phyloP scores from a whole-genome alignment of 2,113 vertebrate species.

The Rhea pennata region DNA sequence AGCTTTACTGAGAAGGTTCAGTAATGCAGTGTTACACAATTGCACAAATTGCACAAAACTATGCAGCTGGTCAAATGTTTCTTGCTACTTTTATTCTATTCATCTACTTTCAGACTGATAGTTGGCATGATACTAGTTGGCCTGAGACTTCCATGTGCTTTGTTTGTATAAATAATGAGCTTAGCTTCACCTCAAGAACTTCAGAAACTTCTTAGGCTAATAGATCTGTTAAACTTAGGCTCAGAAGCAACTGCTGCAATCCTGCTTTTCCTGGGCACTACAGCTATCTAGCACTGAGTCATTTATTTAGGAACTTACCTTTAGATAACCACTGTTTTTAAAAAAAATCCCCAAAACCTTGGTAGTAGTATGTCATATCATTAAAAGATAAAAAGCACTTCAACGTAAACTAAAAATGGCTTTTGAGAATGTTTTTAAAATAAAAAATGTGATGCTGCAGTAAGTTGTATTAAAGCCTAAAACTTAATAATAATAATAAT shows the following conservation, averaged over 20 bases:
- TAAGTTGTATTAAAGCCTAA: background rate
- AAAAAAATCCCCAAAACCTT: background rate
- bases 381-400: background rate
- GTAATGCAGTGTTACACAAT: background rate
- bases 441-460: background rate
- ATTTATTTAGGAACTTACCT: background rate
- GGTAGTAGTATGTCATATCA: background rate
- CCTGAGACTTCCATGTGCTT: rapidly evolving
- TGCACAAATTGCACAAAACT: background rate
- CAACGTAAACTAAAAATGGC: background rate
- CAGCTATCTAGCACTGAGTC: background rate
- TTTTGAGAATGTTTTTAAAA: background rate
- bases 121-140: background rate
- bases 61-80: background rate
- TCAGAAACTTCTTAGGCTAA: background rate
- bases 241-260: background rate
- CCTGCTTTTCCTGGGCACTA: background rate
- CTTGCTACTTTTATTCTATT: background rate
- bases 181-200: background rate
- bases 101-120: background rate
- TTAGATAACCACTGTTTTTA: background rate
- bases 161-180: background rate
- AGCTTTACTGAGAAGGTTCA: background rate
- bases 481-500: background rate
- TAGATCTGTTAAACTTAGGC: background rate